phyloP scores from a whole-genome alignment of 2,888 invertebrate genomes.

The Lymantria dispar region DNA sequence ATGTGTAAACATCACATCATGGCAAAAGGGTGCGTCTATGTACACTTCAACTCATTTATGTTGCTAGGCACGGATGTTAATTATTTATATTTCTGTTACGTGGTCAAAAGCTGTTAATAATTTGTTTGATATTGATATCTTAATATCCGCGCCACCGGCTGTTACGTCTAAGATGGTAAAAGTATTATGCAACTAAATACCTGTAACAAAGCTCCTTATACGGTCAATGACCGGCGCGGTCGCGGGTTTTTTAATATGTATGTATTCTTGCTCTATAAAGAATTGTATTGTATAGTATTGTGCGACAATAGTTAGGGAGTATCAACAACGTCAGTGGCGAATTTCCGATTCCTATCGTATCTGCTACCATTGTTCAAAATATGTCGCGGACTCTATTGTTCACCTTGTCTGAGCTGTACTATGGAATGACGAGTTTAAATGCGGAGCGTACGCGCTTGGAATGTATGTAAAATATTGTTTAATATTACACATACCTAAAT shows the following conservation, averaged over 20 bases:
- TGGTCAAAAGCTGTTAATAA: slow-evolving; percentile 38
- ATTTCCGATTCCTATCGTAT: slow-evolving; percentile 77
- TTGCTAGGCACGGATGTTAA: slow-evolving; percentile 55
- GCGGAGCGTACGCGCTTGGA: slow-evolving; percentile 61
- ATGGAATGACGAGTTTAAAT: slow-evolving; percentile 69
- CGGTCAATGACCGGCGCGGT: slow-evolving; percentile 50
- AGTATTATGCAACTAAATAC: slow-evolving; percentile 31
- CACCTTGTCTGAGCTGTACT: slow-evolving; percentile 49
- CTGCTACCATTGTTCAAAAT: slow-evolving; percentile 77
- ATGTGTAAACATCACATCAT: slow-evolving; percentile 46
- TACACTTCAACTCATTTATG: slow-evolving; percentile 56
- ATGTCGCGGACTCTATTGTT: slow-evolving; percentile 77
- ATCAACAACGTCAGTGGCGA: slow-evolving; percentile 63
- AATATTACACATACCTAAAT: slow-evolving; percentile 16
- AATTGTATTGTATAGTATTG: slow-evolving; percentile 40
- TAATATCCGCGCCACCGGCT: background rate
- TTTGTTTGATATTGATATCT: slow-evolving; percentile 25
- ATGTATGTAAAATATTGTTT: slow-evolving; percentile 49
- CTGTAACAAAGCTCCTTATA: slow-evolving; percentile 27
- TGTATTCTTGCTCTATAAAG: slow-evolving; percentile 56
- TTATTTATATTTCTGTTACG: slow-evolving; percentile 51
- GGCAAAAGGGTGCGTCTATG: slow-evolving; percentile 64
- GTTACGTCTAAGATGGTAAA: slow-evolving; percentile 8
- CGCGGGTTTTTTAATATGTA: slow-evolving; percentile 43
- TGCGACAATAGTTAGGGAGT: slow-evolving; percentile 57